A percentile compares a stretch with the other conserved stretches of the same genome.
phyloP scores from a whole-genome alignment of 2,113 vertebrate species.

The Sander lucioperca region DNA sequence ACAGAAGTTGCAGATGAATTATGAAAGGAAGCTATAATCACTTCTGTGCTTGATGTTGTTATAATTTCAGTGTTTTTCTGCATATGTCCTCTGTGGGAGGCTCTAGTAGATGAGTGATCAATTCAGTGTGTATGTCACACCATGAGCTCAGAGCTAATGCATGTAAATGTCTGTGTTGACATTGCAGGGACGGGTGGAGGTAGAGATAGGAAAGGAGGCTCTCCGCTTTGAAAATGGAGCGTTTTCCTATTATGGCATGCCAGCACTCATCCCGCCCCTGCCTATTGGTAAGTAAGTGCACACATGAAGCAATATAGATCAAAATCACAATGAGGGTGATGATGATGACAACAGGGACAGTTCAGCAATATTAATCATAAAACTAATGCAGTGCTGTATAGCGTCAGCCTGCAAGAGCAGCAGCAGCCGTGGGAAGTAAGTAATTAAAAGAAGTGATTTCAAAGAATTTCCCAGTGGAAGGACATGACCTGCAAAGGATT shows the following conservation, averaged over 20 bases:
- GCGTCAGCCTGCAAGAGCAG: constrained; percentile 31
- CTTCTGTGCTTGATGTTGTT: neutral
- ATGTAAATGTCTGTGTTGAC: constrained; percentile 45
- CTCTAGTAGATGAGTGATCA: constrained; percentile 41
- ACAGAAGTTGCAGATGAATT: neutral
- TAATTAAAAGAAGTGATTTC: constrained; percentile 81
- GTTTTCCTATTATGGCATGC: constrained; percentile 96
- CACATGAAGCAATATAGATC: neutral
- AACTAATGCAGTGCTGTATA: neutral
- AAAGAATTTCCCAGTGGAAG: constrained; percentile 79
- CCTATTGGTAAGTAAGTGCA: constrained; percentile 85
- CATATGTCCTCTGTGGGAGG: neutral
- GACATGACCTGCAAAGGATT: constrained; percentile 78
- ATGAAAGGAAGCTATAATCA: neutral
- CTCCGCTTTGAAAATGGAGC: constrained; percentile 97
- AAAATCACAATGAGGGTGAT: neutral
- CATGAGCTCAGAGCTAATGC: neutral
- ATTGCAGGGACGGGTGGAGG: constrained; percentile 94
- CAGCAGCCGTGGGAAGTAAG: constrained; percentile 59
- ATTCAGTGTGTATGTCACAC: constrained; percentile 3
- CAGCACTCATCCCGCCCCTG: constrained; percentile 88
- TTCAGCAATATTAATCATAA: constrained; percentile 13
- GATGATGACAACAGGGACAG: neutral
- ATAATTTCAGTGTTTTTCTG: neutral
- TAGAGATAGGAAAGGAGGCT: constrained; percentile 95